Conservation (phyloP, 2,888 invertebrate species). For the Acronicta leporina region DNA sequence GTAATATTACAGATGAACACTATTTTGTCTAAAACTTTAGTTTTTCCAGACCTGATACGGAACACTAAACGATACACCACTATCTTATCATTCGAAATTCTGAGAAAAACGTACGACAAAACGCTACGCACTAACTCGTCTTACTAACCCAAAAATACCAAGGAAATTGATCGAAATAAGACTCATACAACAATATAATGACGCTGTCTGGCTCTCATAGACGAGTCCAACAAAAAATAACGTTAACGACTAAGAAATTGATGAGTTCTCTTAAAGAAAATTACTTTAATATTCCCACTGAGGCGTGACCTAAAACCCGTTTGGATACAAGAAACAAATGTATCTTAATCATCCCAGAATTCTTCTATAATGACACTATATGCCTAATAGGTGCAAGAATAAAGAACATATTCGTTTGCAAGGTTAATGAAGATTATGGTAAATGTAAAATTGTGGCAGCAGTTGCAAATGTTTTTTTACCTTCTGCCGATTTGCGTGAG, state of each 20-base stretch:
- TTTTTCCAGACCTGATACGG: constrained; percentile 14
- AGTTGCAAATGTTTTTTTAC: constrained; percentile 59
- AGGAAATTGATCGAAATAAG: constrained; percentile 37
- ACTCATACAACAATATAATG: constrained; percentile 57
- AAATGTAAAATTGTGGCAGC: constrained; percentile 52
- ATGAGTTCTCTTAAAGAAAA: constrained; percentile 77
- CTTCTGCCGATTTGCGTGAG: constrained; percentile 67
- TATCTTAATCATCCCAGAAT: constrained; percentile 37
- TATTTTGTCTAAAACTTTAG: neutral
- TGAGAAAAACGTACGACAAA: constrained; percentile 38
- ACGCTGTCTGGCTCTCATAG: constrained; percentile 69
- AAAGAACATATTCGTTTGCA: constrained; percentile 56
- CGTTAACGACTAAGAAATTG: constrained; percentile 71
- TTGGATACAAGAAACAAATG: constrained; percentile 42
- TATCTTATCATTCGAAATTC: constrained; percentile 50
- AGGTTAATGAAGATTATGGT: constrained; percentile 45
- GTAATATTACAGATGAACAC: neutral
- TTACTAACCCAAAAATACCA: constrained; percentile 49
- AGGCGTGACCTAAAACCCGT: constrained; percentile 65
- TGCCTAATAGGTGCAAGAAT: constrained; percentile 48
- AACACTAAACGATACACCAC: constrained; percentile 30
- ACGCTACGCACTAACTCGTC: constrained; percentile 18
- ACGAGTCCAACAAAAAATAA: constrained; percentile 64
- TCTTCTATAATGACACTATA: constrained; percentile 12
- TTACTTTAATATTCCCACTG: constrained; percentile 70